These are phyloP conservation scores for Melipona bicolor DNA, from an alignment of 2,888 invertebrate species.

Conservation along the genomic window DNA sequence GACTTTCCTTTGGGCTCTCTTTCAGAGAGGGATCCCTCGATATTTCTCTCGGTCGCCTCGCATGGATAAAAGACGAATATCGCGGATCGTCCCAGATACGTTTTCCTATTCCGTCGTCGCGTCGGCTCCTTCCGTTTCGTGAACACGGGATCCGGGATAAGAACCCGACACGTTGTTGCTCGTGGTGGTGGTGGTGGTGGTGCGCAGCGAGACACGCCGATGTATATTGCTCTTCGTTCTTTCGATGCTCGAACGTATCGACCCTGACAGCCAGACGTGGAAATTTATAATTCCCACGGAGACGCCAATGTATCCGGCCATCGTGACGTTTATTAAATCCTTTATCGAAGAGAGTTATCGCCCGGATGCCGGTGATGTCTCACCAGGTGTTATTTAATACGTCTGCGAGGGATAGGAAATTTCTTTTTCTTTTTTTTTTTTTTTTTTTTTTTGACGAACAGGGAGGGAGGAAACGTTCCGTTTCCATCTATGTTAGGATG, in stretches of 20 bases:
- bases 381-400: constrained; percentile 5
- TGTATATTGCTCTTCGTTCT: constrained; percentile 38
- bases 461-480: not conserved
- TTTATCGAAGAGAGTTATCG: constrained; percentile 36
- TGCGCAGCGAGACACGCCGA: constrained; percentile 12
- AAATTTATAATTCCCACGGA: constrained; percentile 54
- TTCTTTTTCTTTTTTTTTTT: not conserved
- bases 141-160: not conserved
- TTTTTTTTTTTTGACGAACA: not conserved
- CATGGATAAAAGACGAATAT: constrained; percentile 37
- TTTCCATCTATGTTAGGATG: not conserved
- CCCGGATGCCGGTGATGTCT: not conserved
- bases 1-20: not conserved
- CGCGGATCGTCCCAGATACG: constrained; percentile 33
- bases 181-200: no score
- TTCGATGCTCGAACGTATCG: constrained; percentile 46
- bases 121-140: not conserved
- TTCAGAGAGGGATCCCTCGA: not conserved
- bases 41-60: constrained; percentile 11
- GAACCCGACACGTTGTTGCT: constrained; percentile 17
- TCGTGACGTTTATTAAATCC: constrained; percentile 55
- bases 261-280: constrained; percentile 13
- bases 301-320: constrained; percentile 27
- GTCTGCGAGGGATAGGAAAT: not conserved
- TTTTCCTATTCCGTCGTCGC: constrained; percentile 9